Evolutionary conservation across 2,797 vertebrate genomes (phyloP).

Genomic region (Kryptolebias ocellatus): DNA sequence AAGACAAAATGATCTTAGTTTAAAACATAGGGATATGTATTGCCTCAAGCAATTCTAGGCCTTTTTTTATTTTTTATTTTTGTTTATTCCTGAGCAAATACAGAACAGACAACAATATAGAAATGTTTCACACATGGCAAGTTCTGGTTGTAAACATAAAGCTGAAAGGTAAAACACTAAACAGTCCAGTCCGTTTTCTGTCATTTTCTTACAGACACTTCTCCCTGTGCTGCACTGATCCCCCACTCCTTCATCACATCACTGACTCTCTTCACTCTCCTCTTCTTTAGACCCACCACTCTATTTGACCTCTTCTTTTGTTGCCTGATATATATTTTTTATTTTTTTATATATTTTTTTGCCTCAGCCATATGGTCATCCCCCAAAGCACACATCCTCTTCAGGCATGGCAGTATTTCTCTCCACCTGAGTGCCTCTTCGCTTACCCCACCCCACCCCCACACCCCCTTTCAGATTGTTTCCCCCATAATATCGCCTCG

Average conservation of each 20-base stretch:
- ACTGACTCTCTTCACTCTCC: conserved; percentile 26
- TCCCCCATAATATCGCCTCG: conserved; percentile 57
- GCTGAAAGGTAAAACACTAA: neutral
- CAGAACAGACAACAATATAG: neutral
- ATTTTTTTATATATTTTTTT: conserved; percentile 26
- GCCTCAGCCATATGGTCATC: conserved; percentile 77
- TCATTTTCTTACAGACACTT: conserved; percentile 25
- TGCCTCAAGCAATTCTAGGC: too few species aligned
- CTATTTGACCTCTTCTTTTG: conserved; percentile 75
- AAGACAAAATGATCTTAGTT: too few species aligned
- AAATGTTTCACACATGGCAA: conserved; percentile 13
- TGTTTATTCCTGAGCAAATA: too few species aligned
- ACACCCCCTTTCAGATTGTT: conserved; percentile 62
- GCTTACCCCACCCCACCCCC: conserved; percentile 13
- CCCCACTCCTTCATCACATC: conserved; percentile 25
- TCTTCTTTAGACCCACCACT: conserved; percentile 49
- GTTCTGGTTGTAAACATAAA: conserved; percentile 9
- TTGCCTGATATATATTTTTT: conserved; percentile 25
- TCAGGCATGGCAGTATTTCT: conserved; percentile 69
- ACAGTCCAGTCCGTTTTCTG: conserved; percentile 20
- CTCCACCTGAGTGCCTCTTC: conserved; percentile 71
- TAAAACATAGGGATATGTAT: too few species aligned
- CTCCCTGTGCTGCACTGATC: conserved; percentile 34
- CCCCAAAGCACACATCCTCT: conserved; percentile 75
- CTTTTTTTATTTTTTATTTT: too few species aligned